Evolutionary conservation across 2,113 vertebrate genomes (phyloP).

Genomic region (Protobothrops flavoviridis): DNA sequence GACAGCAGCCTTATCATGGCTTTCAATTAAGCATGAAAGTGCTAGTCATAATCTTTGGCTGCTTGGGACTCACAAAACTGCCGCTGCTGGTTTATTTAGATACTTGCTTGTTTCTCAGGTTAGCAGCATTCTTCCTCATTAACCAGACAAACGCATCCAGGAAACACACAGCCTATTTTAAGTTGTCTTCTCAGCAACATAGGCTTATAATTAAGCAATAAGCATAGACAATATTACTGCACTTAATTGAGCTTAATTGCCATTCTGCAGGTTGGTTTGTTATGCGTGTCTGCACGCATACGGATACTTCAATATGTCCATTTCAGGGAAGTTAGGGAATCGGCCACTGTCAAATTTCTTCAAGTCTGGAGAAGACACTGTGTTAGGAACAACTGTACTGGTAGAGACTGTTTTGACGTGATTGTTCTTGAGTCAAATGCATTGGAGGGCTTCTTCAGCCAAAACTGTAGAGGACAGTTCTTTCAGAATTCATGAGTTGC

Average conservation of each 20-base stretch:
- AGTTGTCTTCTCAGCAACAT: background rate
- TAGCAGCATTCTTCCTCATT: background rate
- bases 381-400: background rate
- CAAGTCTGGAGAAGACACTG: background rate
- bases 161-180: background rate
- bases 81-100: background rate
- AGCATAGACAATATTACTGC: background rate
- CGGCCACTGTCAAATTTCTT: background rate
- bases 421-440: background rate
- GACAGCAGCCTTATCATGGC: background rate
- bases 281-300: background rate
- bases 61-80: background rate
- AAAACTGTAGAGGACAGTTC: background rate
- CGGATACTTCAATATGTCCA: background rate
- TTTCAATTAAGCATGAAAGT: background rate
- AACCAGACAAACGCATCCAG: background rate
- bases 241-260: background rate
- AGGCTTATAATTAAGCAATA: background rate
- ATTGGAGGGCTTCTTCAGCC: background rate
- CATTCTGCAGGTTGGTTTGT: background rate
- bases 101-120: background rate
- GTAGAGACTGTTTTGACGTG: background rate
- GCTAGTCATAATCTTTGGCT: background rate
- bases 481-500: background rate
- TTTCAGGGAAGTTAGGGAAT: background rate